Percentiles rank a stretch among this genome's conserved stretches.
Conservation (phyloP, 2,888 invertebrate genomes). For the Metacarcinus magister region DNA sequence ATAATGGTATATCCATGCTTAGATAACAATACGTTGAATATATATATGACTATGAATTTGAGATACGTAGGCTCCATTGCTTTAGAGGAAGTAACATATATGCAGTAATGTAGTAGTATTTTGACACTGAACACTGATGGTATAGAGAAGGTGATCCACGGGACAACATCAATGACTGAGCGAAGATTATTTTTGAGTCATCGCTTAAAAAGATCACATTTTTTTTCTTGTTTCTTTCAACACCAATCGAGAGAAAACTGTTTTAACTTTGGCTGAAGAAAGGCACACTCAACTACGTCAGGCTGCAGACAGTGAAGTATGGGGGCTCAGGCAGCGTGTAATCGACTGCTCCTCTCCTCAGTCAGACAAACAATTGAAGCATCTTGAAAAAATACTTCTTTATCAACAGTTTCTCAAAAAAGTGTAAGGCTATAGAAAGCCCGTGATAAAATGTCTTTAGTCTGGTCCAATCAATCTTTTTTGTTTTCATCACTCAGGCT, state of each 20-base stretch:
- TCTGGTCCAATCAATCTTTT: neutral
- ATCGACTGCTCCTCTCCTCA: slow-evolving; percentile 56
- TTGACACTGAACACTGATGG: slow-evolving; percentile 74
- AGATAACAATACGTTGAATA: slow-evolving; percentile 63
- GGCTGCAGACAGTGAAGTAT: neutral
- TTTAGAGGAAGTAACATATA: slow-evolving; percentile 49
- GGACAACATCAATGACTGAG: neutral
- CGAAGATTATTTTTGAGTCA: neutral
- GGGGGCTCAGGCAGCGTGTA: slow-evolving; percentile 70
- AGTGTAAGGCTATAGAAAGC: neutral
- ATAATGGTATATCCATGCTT: slow-evolving; percentile 57
- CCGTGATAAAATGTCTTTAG: neutral
- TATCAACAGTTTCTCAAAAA: neutral
- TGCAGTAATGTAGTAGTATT: slow-evolving; percentile 38
- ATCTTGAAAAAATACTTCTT: neutral
- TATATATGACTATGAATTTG: slow-evolving; percentile 68
- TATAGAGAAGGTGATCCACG: slow-evolving; percentile 58
- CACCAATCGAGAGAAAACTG: slow-evolving; percentile 62
- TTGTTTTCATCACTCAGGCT: neutral
- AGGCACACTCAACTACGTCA: slow-evolving; percentile 62
- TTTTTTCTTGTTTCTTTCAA: neutral
- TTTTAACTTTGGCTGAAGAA: slow-evolving; percentile 15
- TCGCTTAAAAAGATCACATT: neutral
- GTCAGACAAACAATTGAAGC: slow-evolving; percentile 46
- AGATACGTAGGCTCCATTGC: slow-evolving; percentile 52